Base-by-base conservation (phyloP, 2,797 vertebrate species). In the Sus cebifrons region DNA sequence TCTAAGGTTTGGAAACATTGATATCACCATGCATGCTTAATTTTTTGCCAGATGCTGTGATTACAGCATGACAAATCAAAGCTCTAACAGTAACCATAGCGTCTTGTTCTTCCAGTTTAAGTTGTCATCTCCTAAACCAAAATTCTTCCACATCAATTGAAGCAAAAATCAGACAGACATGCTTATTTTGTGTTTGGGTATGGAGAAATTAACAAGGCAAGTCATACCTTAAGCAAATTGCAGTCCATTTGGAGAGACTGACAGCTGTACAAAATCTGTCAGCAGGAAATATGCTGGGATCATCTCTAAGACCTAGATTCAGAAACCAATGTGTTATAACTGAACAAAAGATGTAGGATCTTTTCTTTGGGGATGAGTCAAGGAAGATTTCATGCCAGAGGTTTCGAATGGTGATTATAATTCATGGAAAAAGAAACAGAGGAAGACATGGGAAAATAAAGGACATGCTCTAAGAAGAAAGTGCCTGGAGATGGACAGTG, bases 71-170 rank as follows among this genome's bases (percentile, higher is more conserved):
- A 91, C 62, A 70, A 94, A 87, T 94, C 44, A 89, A 86, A 97
- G 75, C 87, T 91, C 32, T 85, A 86, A 89, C 71, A 93, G 62
- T 77, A 91, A 94, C 67, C 89, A 32, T 74, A 15, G 12, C 40
- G 91, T 88, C 93, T 96, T 94, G 52, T 91, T 94, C 81, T 75
- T 96, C 54, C 86, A 27, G 86, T 84, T 87, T 94, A 73, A 92
- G 91, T 68, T 93, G 91, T 93, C 93, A 93, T 97, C 62, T 64
- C 71, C 79, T 87, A 87, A 97, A 91, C 68, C 71, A 81, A 97
- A 89, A 86, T 9, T 32, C 86, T 94, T 82, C 74, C 91, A 87
- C 73, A 93, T 87, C 81, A 96, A 58, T 32, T 93, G 81, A 96
- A 92, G 67, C 27, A 75, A 87, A 95, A 95, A 86, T 89, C 92